Conservation (phyloP, 2,113 vertebrate genomes). For the Chitala chitala region DNA sequence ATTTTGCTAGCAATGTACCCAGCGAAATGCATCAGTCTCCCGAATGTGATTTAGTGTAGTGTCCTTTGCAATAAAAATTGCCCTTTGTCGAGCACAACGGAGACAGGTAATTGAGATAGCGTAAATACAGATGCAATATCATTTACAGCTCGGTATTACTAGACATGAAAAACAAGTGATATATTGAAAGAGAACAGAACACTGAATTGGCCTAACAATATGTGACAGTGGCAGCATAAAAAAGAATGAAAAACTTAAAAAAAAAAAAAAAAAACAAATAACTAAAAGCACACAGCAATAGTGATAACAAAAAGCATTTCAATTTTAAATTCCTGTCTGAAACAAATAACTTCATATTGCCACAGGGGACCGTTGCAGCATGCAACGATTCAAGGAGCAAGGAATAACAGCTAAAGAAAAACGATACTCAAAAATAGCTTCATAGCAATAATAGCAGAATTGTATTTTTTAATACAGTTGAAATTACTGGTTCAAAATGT, state of each 20-base stretch:
- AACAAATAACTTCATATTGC: not conserved
- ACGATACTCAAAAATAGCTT: not conserved
- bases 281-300: not conserved
- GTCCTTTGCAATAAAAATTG: not conserved
- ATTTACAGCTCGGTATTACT: not conserved
- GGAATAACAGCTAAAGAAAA: not conserved
- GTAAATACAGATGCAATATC: constrained; percentile 1
- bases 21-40: not conserved
- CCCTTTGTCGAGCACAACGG: not conserved
- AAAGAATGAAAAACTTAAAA: too few species aligned
- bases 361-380: not conserved
- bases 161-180: not conserved
- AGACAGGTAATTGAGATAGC: constrained; percentile 2
- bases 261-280: constrained; percentile 11
- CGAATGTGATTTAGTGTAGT: not conserved
- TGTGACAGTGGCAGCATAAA: not conserved
- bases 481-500: not conserved
- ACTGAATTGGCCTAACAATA: not conserved
- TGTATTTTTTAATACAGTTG: constrained; percentile 4
- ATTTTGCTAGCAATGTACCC: not conserved
- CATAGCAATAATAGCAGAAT: constrained; percentile 13
- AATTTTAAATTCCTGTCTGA: constrained; percentile 12
- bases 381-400: not conserved
- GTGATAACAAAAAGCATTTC: constrained; percentile 1
- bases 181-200: not conserved